These are phyloP conservation scores for Nyctalus aviator DNA, from an alignment of 2,797 vertebrate genomes.

Conservation along the genomic window DNA sequence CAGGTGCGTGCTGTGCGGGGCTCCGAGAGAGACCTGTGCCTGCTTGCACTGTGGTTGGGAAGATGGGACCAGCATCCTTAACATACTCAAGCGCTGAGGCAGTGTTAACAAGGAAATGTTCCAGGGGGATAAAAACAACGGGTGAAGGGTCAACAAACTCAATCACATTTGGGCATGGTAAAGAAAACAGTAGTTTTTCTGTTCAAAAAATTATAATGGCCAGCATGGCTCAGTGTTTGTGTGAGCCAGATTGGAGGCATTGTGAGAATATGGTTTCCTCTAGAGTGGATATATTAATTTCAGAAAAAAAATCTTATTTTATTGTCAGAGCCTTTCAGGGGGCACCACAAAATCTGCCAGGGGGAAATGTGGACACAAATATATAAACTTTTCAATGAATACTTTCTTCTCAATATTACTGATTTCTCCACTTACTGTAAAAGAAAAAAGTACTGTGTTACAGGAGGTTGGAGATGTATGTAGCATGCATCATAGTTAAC, in stretches of 20 bases:
- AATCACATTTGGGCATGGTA: neutral
- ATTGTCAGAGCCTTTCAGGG: conserved; percentile 5
- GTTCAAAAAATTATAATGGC: neutral
- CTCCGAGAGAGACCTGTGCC: neutral
- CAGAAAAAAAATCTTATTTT: neutral
- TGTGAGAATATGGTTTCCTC: neutral
- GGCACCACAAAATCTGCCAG: neutral
- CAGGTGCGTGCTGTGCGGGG: neutral
- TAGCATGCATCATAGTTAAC: neutral
- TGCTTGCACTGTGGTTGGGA: neutral
- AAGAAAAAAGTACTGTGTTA: neutral
- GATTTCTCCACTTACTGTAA: neutral
- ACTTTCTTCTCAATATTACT: neutral
- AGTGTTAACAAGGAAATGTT: neutral
- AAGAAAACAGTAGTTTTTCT: neutral
- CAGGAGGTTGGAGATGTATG: neutral
- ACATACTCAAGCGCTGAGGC: neutral
- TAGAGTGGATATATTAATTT: neutral
- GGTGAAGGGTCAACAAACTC: neutral
- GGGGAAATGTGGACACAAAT: neutral
- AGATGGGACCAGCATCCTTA: neutral
- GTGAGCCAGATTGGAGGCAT: neutral
- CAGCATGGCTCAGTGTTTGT: neutral
- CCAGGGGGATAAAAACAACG: neutral
- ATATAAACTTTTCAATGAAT: neutral